Conservation (phyloP, 2,113 vertebrate species). For the Dermatemys mawii region DNA sequence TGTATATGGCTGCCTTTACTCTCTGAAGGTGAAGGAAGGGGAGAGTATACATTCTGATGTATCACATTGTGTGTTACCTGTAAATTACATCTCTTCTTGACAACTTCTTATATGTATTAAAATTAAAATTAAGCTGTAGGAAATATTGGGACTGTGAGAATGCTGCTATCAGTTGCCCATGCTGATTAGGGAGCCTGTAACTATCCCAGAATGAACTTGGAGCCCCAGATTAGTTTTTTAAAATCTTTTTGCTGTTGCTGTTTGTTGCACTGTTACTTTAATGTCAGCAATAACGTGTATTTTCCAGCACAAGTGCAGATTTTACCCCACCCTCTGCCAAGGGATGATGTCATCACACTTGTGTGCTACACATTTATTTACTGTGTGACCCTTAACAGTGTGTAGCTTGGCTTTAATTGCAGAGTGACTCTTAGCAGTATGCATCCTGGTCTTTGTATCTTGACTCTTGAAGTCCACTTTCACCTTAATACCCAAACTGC, state of each 20-base stretch:
- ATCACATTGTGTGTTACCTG: background rate
- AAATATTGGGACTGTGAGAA: background rate
- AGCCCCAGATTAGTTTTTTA: background rate
- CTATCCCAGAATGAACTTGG: background rate
- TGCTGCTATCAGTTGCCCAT: background rate
- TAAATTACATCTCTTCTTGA: background rate
- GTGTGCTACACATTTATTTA: background rate
- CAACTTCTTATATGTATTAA: background rate
- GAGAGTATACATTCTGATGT: background rate
- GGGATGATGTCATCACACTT: conserved; percentile 36
- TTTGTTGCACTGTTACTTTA: background rate
- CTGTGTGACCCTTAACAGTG: background rate
- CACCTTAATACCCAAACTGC: conserved; percentile 54
- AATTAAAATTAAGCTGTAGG: background rate
- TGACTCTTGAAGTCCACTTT: conserved; percentile 44
- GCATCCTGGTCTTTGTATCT: conserved; percentile 35
- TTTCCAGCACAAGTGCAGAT: background rate
- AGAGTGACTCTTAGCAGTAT: conserved; percentile 19
- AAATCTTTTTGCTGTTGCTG: background rate
- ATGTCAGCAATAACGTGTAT: background rate
- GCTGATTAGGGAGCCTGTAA: background rate
- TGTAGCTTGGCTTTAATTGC: conserved; percentile 42
- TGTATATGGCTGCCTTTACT: background rate
- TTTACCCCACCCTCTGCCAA: conserved; percentile 12
- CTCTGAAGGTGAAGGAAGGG: too few relatives aligned